A percentile compares a stretch with the other conserved stretches of the same genome.
phyloP scores from a whole-genome alignment of 2,113 vertebrate genomes.

The Pagrus major region DNA sequence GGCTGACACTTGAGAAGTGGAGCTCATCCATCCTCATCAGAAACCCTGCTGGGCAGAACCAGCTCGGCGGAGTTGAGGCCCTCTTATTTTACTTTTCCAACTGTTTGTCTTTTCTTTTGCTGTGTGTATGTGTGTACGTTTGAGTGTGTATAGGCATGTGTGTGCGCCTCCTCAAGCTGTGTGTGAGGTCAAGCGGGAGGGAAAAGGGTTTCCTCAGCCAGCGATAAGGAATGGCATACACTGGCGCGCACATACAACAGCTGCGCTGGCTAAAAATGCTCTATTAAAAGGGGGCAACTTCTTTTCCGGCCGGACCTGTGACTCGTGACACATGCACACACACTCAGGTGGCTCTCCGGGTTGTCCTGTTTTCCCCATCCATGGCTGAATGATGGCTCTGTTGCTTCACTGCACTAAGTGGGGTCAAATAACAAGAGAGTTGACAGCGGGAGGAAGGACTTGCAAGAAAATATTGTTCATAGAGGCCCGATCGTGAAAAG shows the following conservation, averaged over 20 bases:
- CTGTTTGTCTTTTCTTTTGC: conserved; percentile 62
- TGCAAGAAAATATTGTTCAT: conserved; percentile 46
- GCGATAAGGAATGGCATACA: conserved; percentile 58
- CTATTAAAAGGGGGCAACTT: background rate
- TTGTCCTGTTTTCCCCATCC: conserved; percentile 33
- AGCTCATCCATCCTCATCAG: conserved; percentile 69
- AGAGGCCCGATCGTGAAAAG: conserved; percentile 13
- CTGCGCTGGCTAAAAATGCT: conserved; percentile 30
- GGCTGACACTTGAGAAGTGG: conserved; percentile 51
- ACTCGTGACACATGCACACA: conserved; percentile 9
- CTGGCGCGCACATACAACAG: background rate
- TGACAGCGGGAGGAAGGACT: conserved; percentile 14
- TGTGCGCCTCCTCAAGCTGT: conserved; percentile 43
- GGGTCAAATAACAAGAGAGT: conserved; percentile 46
- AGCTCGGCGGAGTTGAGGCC: conserved; percentile 42
- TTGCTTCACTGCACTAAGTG: conserved; percentile 28
- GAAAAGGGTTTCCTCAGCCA: conserved; percentile 46
- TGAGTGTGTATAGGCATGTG: conserved; percentile 12
- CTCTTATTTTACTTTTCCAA: conserved; percentile 66
- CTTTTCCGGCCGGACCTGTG: background rate
- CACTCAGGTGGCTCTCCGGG: conserved; percentile 50
- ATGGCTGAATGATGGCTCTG: conserved; percentile 38
- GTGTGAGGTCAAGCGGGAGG: conserved; percentile 59
- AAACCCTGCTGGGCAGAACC: conserved; percentile 58
- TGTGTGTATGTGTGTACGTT: conserved; percentile 15